Percentiles rank a stretch among this genome's conserved stretches.
Conservation (phyloP, 2,113 vertebrate genomes). For the Prietella phreatophila region DNA sequence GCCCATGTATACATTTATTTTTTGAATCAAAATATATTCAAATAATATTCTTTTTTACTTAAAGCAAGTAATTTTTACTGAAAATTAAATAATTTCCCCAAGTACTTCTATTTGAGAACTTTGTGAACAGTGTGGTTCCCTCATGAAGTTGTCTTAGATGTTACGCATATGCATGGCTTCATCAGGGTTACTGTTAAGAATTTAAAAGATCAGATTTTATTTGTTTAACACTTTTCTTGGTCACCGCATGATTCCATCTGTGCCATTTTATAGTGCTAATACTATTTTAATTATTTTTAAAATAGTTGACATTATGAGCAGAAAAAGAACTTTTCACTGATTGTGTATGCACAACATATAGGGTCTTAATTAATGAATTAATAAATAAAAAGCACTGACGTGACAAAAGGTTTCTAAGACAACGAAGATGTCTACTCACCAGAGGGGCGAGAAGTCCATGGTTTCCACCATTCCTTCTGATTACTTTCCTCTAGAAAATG, state of each 20-base stretch:
- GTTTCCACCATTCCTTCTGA: constrained; percentile 68
- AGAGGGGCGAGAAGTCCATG: constrained; percentile 64
- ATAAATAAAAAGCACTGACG: neutral
- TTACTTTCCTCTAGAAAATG: constrained; percentile 58
- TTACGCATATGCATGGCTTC: neutral
- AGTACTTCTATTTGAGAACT: neutral
- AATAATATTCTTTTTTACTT: neutral
- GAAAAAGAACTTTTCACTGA: neutral
- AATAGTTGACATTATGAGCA: neutral
- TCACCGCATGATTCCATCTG: neutral
- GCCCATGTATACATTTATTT: too few relatives aligned
- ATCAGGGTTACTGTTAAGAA: neutral
- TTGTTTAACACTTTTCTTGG: neutral
- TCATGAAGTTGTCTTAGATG: neutral
- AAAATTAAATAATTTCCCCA: neutral
- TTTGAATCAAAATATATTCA: too few relatives aligned
- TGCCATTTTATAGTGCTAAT: neutral
- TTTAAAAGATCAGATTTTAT: neutral
- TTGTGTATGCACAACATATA: neutral
- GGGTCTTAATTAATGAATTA: neutral
- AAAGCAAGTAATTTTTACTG: neutral
- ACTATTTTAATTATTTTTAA: neutral
- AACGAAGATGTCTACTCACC: constrained; percentile 53
- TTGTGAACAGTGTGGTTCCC: neutral
- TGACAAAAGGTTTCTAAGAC: neutral